Conservation (phyloP, 2,797 vertebrate species). For the Falco biarmicus region DNA sequence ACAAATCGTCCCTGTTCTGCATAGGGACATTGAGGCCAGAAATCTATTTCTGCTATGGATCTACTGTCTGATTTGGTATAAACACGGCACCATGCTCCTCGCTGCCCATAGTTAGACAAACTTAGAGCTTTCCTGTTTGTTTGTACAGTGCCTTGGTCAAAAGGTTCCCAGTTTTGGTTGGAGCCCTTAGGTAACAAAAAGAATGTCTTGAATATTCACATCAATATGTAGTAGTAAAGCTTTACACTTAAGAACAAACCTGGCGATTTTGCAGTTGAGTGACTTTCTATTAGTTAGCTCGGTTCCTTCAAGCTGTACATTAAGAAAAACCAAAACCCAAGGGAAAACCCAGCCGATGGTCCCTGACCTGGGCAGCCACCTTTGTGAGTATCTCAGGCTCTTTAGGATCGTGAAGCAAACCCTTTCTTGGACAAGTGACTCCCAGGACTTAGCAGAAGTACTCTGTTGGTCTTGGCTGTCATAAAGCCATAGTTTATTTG, state of each 20-base stretch:
- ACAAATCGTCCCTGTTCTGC: background rate
- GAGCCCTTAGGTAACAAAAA: background rate
- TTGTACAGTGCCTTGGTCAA: background rate
- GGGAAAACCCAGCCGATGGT: background rate
- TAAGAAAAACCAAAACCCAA: background rate
- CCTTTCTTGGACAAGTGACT: background rate
- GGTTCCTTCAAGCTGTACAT: background rate
- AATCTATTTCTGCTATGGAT: accelerated
- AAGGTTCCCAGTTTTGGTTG: background rate
- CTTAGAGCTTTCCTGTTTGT: background rate
- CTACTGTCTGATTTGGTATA: background rate
- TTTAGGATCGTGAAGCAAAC: background rate
- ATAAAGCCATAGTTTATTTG: background rate
- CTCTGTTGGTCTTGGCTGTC: background rate
- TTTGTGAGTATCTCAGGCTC: background rate
- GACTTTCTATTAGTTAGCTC: background rate
- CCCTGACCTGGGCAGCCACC: background rate
- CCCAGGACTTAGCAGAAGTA: background rate
- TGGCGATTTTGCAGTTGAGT: background rate
- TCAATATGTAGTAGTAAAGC: background rate
- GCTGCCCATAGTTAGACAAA: background rate
- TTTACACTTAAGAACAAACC: background rate
- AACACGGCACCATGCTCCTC: background rate
- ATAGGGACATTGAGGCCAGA: background rate
- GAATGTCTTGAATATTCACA: background rate